Percentiles rank a stretch among this genome's conserved stretches.
Evolutionary conservation across 2,113 vertebrate genomes (phyloP).

Genomic region (mouse (Mus musculus)): GRCm39 chr3:83022001-83022500

Average conservation of each 20-base stretch:
- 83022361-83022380: neutral
- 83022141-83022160: constrained; percentile 13
- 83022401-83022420: neutral
- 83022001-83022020: neutral
- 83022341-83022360: neutral
- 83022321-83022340: neutral
- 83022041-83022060: neutral
- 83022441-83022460: neutral
- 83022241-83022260: neutral
- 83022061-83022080: neutral
- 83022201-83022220: neutral
- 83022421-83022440: neutral
- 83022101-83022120: constrained; percentile 28
- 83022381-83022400: neutral
- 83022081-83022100: constrained; percentile 39
- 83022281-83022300: neutral
- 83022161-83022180: neutral
- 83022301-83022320: neutral
- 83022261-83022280: neutral
- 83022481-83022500: neutral
- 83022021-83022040: neutral
- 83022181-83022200: neutral
- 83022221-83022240: neutral
- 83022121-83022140: constrained; percentile 34
- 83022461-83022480: neutral